Conservation (phyloP, 2,797 vertebrate genomes). For the Sternotherus odoratus region DNA sequence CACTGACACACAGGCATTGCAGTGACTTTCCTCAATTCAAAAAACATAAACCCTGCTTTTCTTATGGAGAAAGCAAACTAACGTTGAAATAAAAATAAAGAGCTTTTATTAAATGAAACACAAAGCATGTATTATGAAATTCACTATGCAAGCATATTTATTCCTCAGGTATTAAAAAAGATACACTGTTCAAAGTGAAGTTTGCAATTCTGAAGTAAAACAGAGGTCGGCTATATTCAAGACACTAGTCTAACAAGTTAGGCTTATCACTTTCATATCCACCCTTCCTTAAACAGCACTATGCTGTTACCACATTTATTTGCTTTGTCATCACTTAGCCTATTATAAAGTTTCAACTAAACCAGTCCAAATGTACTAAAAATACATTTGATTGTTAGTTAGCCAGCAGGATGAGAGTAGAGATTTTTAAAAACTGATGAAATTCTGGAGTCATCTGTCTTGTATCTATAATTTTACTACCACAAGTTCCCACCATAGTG, state of each 20-base stretch:
- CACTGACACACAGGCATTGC: background rate
- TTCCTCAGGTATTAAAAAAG: background rate
- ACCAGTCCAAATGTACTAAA: background rate
- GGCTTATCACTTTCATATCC: background rate
- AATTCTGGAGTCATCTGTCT: background rate
- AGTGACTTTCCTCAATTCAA: background rate
- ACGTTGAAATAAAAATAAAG: background rate
- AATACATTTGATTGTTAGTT: background rate
- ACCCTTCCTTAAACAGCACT: background rate
- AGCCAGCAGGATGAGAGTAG: background rate
- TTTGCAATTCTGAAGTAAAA: background rate
- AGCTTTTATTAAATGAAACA: background rate
- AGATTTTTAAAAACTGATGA: background rate
- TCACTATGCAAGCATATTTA: background rate
- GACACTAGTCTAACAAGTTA: background rate
- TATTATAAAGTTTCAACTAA: background rate
- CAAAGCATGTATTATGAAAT: fast-evolving
- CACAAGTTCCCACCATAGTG: background rate
- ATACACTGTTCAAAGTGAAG: background rate
- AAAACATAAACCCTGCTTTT: background rate
- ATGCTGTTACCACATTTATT: background rate
- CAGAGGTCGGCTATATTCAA: background rate
- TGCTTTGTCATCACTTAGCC: background rate
- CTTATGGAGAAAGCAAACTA: background rate
- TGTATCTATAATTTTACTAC: background rate